Base-by-base conservation (phyloP, 1,140 invertebrate species). In the Bombus superbus region DNA sequence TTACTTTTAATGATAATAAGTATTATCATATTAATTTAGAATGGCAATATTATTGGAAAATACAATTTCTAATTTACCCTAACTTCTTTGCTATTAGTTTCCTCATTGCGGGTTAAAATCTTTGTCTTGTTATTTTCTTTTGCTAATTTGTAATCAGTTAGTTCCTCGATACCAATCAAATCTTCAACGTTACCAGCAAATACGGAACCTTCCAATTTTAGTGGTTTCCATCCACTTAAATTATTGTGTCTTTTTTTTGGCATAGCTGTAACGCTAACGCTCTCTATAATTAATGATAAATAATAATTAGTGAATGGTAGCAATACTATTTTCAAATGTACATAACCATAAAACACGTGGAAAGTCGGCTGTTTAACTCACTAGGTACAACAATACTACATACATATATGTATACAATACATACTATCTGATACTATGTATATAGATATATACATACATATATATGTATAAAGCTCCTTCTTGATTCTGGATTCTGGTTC, bases 131-230 rank as follows among this genome's bases (percentile, higher is more conserved):
- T 83, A 81, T 91, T 89, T 44, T 93, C 92, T 85, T 94, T 94
- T 86, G 95, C 94, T 25, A 96, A 92, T 59, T 95, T 94, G 89
- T 97, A 97, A 91, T 96, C 95, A 1, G 95, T 95, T 88, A 96
- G 96, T 93, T 97, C 96, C 91, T 97, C 96, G 64, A 97, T 95
- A 35, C 96, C 96, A 69, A 96, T 94, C 86, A 97, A 95, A 40
- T 96, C 96, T 69, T 96, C 95, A 68, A 96, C 92, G 76, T 93
- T 93, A 53, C 92, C 92, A 4, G 94, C 91, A 74, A 96, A 92
- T 74, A 95, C 90, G 25, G 94, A 88, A 73, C 96, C 96, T 73
- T 96, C 96, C 64, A 97, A 92, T 75, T 95, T 92, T 1, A 97
- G 91, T 1, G 96, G 95, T 92, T 96, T 95, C 96, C 96, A 97